A percentile compares a stretch with the other conserved stretches of the same genome.
These are phyloP conservation scores for Thamnaconus septentrionalis DNA, from an alignment of 2,113 vertebrate genomes.

Conservation along the genomic window DNA sequence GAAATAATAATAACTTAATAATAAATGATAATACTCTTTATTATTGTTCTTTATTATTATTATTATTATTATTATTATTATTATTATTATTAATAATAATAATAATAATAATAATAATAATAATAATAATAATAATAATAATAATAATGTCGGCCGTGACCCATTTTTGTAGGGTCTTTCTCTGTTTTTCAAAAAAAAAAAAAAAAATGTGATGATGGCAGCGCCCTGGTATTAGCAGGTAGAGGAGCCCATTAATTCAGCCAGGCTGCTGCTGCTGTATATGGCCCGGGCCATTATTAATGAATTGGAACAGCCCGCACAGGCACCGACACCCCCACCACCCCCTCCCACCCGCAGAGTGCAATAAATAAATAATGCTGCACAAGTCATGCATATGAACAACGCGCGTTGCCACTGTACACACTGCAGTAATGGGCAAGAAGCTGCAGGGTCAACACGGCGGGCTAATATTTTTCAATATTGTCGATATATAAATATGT, in stretches of 20 bases:
- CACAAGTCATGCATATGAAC: slow-evolving; percentile 75
- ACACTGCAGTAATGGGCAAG: slow-evolving; percentile 53
- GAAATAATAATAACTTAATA: too few relatives aligned
- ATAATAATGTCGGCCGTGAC: too few relatives aligned
- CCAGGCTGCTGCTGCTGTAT: slow-evolving; percentile 38
- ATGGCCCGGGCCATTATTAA: slow-evolving; percentile 69
- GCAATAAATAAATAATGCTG: slow-evolving; percentile 77
- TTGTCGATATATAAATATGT: too few relatives aligned
- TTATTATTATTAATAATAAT: background rate
- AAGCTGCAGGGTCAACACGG: slow-evolving; percentile 58
- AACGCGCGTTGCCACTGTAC: slow-evolving; percentile 60
- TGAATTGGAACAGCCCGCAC: slow-evolving; percentile 65
- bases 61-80: too few relatives aligned
- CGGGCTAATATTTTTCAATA: slow-evolving; percentile 48
- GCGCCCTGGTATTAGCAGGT: slow-evolving; percentile 23
- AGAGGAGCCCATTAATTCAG: slow-evolving; percentile 60
- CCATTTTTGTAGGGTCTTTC: too few relatives aligned
- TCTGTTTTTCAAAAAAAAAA: background rate
- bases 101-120: background rate
- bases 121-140: background rate
- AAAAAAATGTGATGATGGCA: slow-evolving; percentile 7
- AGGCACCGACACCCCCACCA: slow-evolving; percentile 24
- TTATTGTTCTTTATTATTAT: too few relatives aligned
- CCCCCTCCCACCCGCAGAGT: slow-evolving; percentile 54
- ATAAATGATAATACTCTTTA: too few relatives aligned